phyloP scores from a whole-genome alignment of 92 coral and sea anemone genomes.

The Meandrina meandrites region DNA sequence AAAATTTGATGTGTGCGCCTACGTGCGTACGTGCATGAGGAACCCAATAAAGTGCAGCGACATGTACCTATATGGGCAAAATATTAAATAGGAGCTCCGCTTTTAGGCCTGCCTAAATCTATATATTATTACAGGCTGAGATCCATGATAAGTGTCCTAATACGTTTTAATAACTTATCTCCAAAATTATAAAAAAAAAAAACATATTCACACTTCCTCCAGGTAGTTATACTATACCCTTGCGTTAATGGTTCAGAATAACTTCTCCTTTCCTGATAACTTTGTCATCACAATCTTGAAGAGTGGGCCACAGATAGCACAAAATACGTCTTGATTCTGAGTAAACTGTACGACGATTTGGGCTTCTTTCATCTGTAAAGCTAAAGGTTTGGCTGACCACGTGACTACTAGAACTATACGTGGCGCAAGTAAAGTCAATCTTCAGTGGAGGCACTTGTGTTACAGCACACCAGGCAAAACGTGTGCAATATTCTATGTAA shows the following conservation, averaged over 20 bases:
- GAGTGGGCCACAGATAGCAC: constrained; percentile 27
- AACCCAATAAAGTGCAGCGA: too few species aligned
- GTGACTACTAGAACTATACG: not conserved
- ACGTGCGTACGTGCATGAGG: too few species aligned
- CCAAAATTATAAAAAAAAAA: too few species aligned
- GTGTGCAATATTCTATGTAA: constrained; percentile 26
- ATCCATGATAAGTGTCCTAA: too few species aligned
- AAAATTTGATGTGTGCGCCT: too few species aligned
- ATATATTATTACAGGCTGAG: too few species aligned
- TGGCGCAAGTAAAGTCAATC: constrained; percentile 1
- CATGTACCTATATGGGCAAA: too few species aligned
- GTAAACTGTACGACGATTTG: not conserved
- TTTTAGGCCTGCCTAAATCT: too few species aligned
- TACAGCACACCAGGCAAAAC: constrained; percentile 19
- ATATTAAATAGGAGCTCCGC: too few species aligned
- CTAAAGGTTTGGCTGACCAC: constrained; percentile 3
- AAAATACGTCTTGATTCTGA: not conserved
- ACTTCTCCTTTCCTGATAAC: constrained; percentile 28
- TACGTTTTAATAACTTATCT: too few species aligned
- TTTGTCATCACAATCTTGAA: constrained; percentile 21
- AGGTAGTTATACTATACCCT: not conserved
- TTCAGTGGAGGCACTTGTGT: constrained; percentile 29
- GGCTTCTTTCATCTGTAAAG: not conserved
- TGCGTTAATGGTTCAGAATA: not conserved
- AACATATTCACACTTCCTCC: not conserved